phyloP scores from a whole-genome alignment of 2,113 vertebrate species.

The Gnathonemus echidnorhynchus region DNA sequence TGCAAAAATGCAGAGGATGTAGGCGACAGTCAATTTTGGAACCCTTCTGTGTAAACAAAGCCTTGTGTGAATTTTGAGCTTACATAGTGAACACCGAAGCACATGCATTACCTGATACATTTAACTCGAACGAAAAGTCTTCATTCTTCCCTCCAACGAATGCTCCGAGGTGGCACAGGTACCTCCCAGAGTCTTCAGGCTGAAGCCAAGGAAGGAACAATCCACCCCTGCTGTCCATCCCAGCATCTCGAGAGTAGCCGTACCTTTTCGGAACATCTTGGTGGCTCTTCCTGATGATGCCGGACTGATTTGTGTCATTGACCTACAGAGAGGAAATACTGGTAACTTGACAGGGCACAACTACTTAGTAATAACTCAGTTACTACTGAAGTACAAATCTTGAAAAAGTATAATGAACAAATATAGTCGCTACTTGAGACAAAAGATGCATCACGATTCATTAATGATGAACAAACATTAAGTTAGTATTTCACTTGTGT shows the following conservation, averaged over 20 bases:
- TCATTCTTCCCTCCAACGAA: conserved; percentile 22
- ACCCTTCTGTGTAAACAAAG: not conserved
- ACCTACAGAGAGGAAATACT: not conserved
- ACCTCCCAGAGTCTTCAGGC: conserved; percentile 27
- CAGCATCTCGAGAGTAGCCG: not conserved
- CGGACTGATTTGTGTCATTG: not conserved
- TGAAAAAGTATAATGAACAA: not conserved
- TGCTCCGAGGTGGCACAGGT: conserved; percentile 31
- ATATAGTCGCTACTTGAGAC: not conserved
- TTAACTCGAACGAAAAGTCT: not conserved
- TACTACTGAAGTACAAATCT: not conserved
- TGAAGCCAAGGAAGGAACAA: conserved; percentile 19
- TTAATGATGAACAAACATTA: not conserved
- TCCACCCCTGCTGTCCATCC: conserved; percentile 7
- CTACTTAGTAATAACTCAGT: not conserved
- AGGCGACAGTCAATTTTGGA: not conserved
- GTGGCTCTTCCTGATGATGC: conserved; percentile 26
- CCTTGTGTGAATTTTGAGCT: not conserved
- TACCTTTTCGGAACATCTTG: not conserved
- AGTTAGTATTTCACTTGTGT: not conserved
- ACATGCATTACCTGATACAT: conserved; percentile 29
- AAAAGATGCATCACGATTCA: not conserved
- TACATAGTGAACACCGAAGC: not conserved
- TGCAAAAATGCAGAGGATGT: not conserved
- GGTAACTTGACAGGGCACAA: not conserved